Percentiles rank a stretch among this genome's conserved stretches.
phyloP scores from a whole-genome alignment of 2,888 invertebrate genomes.

The Diaperis boleti region DNA sequence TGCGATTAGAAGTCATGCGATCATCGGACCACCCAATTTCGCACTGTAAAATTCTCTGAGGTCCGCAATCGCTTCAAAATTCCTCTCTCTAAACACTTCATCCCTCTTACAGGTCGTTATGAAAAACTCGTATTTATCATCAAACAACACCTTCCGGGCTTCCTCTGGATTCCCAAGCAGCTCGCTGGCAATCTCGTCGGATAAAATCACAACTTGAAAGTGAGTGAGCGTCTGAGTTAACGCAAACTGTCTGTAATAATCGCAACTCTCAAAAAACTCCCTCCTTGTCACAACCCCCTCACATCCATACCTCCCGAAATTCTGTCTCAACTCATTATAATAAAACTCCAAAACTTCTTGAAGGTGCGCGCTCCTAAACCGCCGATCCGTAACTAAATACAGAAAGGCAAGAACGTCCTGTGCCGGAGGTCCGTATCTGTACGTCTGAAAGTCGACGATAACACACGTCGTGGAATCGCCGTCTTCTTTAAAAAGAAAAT shows the following conservation, averaged over 20 bases:
- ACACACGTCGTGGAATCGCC: constrained; percentile 52
- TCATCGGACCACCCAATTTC: no score
- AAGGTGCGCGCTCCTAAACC: constrained; percentile 45
- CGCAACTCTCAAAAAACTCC: constrained; percentile 51
- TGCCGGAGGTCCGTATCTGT: constrained; percentile 53
- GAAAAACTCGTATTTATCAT: constrained; percentile 47
- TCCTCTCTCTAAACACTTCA: constrained; percentile 45
- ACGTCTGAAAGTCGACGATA: constrained; percentile 55
- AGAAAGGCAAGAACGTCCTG: constrained; percentile 53
- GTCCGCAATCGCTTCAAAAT: constrained; percentile 46
- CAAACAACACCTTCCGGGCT: constrained; percentile 44
- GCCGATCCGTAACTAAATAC: constrained; percentile 49
- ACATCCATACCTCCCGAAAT: constrained; percentile 43
- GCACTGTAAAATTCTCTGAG: constrained; percentile 42
- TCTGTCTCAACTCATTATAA: constrained; percentile 45
- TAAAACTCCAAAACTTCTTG: constrained; percentile 47
- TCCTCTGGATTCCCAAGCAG: constrained; percentile 45
- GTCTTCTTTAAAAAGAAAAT: constrained; percentile 62
- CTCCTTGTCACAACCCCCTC: constrained; percentile 43
- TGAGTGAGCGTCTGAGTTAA: constrained; percentile 48
- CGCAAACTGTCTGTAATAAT: constrained; percentile 51
- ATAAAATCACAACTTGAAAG: constrained; percentile 50
- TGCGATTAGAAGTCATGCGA: no score
- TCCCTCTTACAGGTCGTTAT: constrained; percentile 45
- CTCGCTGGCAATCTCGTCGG: constrained; percentile 43